Conservation (phyloP, 2,113 vertebrate genomes). For the Chrysemys picta region DNA sequence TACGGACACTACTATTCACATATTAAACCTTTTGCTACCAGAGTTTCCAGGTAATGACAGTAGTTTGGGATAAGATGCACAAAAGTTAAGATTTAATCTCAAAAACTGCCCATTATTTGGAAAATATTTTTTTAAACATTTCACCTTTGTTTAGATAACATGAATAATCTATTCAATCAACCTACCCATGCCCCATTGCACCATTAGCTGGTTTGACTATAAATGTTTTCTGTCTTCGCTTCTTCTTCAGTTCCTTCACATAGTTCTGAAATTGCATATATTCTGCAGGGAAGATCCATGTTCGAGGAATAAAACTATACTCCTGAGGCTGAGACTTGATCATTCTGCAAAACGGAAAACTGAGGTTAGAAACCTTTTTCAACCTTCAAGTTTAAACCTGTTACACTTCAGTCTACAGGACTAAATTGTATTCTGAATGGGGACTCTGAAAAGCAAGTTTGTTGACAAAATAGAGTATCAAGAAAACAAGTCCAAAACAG, state of each 20-base stretch:
- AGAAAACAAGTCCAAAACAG: neutral
- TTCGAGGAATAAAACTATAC: slow-evolving; percentile 95
- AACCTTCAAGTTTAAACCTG: neutral
- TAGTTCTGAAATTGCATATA: slow-evolving; percentile 99
- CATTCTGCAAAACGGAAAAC: slow-evolving; percentile 85
- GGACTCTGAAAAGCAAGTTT: neutral
- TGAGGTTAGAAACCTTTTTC: slow-evolving; percentile 6
- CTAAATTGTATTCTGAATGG: slow-evolving; percentile 5
- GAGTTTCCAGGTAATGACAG: neutral
- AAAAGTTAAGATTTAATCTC: neutral
- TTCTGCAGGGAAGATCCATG: slow-evolving; percentile 97
- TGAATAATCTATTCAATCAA: slow-evolving; percentile 28
- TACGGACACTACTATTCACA: too few relatives aligned
- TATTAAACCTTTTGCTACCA: neutral
- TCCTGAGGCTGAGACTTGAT: slow-evolving; percentile 95
- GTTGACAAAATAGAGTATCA: neutral
- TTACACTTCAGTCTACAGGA: neutral
- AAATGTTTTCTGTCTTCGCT: slow-evolving; percentile 96
- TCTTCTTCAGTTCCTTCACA: slow-evolving; percentile 95
- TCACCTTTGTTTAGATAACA: neutral
- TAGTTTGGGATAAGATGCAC: neutral
- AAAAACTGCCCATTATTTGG: neutral
- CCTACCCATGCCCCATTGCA: slow-evolving; percentile 99
- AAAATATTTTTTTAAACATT: neutral
- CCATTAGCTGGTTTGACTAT: slow-evolving; percentile 98